A percentile compares a stretch with the other conserved stretches of the same genome.
These are phyloP conservation scores for Choristoneura fumiferana DNA, from an alignment of 1,140 invertebrate genomes.

Conservation along the genomic window DNA sequence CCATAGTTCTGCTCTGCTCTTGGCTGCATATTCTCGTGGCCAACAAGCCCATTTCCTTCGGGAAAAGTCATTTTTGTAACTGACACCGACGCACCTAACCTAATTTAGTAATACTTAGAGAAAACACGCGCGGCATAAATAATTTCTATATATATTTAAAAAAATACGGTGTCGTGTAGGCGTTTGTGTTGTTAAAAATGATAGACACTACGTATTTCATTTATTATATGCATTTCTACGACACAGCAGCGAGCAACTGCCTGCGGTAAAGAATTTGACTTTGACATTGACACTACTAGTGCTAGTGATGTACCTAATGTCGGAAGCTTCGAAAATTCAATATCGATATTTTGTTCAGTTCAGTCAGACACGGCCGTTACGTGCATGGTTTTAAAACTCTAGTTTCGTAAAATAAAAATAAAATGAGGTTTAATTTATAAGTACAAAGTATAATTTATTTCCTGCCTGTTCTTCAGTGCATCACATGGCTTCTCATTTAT, in stretches of 20 bases:
- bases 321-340: not conserved
- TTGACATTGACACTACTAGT: conserved; percentile 2
- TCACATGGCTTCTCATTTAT: no score
- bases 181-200: no score
- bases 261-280: not conserved
- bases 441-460: no score
- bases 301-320: not conserved
- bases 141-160: not conserved
- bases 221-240: not conserved
- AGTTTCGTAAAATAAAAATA: no score
- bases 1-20: conserved; percentile 26
- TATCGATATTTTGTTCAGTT: not conserved
- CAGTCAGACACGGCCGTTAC: no score
- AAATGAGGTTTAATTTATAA: no score
- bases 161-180: no score
- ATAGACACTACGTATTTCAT: not conserved
- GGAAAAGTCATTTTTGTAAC: conserved; percentile 50
- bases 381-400: no score
- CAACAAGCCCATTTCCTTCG: conserved; percentile 40
- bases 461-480: no score
- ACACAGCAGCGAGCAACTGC: not conserved
- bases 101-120: conserved; percentile 22
- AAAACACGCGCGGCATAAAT: not conserved
- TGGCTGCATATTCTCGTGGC: conserved; percentile 29
- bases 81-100: conserved; percentile 25